Percentiles rank a stretch among this genome's conserved stretches.
These are phyloP conservation scores for Anseranas semipalmata DNA, from an alignment of 2,113 vertebrate genomes.

Conservation along the genomic window DNA sequence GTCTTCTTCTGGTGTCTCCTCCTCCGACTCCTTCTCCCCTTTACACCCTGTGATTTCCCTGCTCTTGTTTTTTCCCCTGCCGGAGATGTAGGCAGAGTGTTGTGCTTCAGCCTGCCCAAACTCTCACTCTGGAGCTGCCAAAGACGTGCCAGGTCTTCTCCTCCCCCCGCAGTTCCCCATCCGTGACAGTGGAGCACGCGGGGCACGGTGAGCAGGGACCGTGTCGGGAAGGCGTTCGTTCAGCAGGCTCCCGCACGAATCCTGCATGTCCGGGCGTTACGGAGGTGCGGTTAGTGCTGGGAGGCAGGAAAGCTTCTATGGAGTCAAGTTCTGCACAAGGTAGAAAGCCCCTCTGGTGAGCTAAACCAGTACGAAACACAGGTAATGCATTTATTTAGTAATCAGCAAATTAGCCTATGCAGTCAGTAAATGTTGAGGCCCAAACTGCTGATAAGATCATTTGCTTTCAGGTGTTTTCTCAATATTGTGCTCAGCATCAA, in stretches of 20 bases:
- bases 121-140: not conserved
- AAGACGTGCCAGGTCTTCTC: not conserved
- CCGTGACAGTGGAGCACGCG: not conserved
- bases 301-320: slow-evolving; percentile 58
- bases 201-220: not conserved
- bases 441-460: slow-evolving; percentile 83
- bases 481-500: slow-evolving; percentile 77
- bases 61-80: not conserved
- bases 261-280: not conserved
- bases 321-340: slow-evolving; percentile 65
- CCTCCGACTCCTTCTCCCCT: not conserved
- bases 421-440: slow-evolving; percentile 79
- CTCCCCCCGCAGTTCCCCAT: not conserved
- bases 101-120: not conserved
- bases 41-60: not conserved
- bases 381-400: slow-evolving; percentile 85
- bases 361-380: slow-evolving; percentile 36
- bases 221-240: not conserved
- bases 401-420: slow-evolving; percentile 86
- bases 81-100: not conserved
- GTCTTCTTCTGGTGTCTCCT: not conserved
- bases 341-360: slow-evolving; percentile 6
- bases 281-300: not conserved
- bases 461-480: slow-evolving; percentile 88
- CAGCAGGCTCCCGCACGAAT: not conserved